A percentile compares a stretch with the other conserved stretches of the same genome.
phyloP scores from a whole-genome alignment of 2,888 invertebrate genomes.

The Agrypnus murinus region DNA sequence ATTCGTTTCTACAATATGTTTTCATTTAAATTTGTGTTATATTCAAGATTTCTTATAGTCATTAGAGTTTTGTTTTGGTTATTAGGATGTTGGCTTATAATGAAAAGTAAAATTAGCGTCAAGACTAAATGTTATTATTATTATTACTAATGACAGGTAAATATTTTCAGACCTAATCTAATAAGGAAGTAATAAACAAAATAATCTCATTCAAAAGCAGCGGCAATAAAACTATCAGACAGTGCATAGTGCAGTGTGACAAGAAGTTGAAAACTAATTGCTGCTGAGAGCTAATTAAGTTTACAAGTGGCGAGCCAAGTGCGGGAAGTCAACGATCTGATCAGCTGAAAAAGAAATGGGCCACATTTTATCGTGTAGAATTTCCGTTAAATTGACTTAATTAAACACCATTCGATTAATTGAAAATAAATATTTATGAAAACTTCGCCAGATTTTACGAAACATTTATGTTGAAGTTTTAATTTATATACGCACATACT shows the following conservation, averaged over 20 bases:
- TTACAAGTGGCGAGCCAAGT: conserved; percentile 60
- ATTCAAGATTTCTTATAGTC: too few species aligned
- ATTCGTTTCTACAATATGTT: too few species aligned
- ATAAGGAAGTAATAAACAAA: conserved; percentile 35
- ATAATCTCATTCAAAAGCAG: conserved; percentile 27
- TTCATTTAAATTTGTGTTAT: too few species aligned
- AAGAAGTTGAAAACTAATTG: conserved; percentile 60
- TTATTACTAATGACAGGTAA: neutral
- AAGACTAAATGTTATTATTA: too few species aligned
- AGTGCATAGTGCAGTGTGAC: conserved; percentile 41
- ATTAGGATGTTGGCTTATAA: too few species aligned
- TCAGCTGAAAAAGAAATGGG: conserved; percentile 44
- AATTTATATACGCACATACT: too few species aligned
- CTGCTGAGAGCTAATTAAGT: conserved; percentile 61
- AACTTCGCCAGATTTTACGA: too few species aligned
- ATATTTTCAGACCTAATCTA: conserved; percentile 4
- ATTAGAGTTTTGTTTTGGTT: too few species aligned
- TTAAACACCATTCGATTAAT: too few species aligned
- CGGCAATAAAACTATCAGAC: conserved; percentile 33
- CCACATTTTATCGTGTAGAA: conserved; percentile 7
- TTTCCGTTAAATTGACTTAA: conserved; percentile 27
- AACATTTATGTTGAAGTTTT: too few species aligned
- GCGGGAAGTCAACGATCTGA: conserved; percentile 60
- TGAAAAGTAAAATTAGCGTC: too few species aligned
- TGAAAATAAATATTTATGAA: too few species aligned